Evolutionary conservation across 2,113 vertebrate genomes (phyloP).

Genomic region (Peromyscus maniculatus): DNA sequence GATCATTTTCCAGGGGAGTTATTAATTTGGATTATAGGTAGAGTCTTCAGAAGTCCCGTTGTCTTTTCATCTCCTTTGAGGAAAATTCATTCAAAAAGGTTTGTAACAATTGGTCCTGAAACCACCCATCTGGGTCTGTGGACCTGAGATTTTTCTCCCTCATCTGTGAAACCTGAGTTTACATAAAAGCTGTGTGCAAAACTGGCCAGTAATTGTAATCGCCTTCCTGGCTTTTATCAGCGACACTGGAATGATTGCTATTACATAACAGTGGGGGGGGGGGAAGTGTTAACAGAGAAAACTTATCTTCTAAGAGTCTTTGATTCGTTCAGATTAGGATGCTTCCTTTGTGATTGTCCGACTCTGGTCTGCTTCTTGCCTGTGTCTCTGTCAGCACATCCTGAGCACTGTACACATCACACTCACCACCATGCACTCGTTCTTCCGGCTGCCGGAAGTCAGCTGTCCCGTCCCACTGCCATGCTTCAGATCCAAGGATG

Average conservation of each 20-base stretch:
- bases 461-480: neutral
- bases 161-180: neutral
- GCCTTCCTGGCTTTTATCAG: neutral
- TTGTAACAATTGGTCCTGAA: neutral
- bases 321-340: neutral
- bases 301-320: slow-evolving; percentile 15
- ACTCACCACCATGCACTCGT: neutral
- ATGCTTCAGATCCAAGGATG: neutral
- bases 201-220: neutral
- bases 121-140: neutral
- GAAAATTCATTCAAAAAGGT: neutral
- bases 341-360: neutral
- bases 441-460: slow-evolving; percentile 1
- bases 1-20: neutral
- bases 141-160: slow-evolving; percentile 27
- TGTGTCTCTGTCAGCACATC: neutral
- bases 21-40: neutral
- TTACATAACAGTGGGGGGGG: slow-evolving; percentile 17
- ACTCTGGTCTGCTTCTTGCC: neutral
- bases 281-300: slow-evolving; percentile 44
- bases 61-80: neutral
- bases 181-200: neutral
- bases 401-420: neutral
- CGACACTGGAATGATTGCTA: neutral
- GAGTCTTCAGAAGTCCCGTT: neutral